Evolutionary conservation across 2,113 vertebrate species (phyloP), one percentile per base, ranked within the genome.

Genomic region (Puffinus mauretanicus): DNA sequence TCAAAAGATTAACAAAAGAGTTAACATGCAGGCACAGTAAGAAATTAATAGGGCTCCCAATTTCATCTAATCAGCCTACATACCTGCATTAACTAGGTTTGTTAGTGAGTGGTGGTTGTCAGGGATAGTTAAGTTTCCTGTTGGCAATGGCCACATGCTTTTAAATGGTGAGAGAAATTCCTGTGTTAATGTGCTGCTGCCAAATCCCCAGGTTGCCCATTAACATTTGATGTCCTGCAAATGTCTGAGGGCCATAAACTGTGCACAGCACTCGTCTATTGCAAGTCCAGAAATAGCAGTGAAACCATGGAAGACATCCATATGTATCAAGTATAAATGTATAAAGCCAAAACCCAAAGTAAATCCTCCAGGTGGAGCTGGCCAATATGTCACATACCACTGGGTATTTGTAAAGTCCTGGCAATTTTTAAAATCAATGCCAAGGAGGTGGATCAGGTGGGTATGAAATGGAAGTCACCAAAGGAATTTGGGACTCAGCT

Each of bases 241-340:
- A 73, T 16, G 10, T 78, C 52, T 3, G 4, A 65, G 20, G 38
- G n/a, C 27, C 29, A 52, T 51, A 55, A 93, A 40, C 7, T 13
- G 7, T 29, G 13, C 0, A 0, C 10, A 75, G 15, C 29, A 16
- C 19, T 67, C 26, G 60, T 30, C 60, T 44, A 46, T 2, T 38
- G 6, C 42, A 88, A 58, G 70, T 47, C 61, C 44, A 80, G 82
- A 94, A 92, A 82, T 40, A 27, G 24, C 44, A 42, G 18, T 24
- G 32, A 85, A 71, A 2, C 9, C 13, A 82, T 8, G 11, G 36
- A 91, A 89, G 24, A 77, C 18, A 57, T n/a, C 11, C 1, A 2
- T 51, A 62, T 38, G 3, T 29, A 78, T 13, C 11, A 67, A 54
- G 19, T 70, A 69, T 51, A 64, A 78, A 49, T 24, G 6, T 42